A percentile compares a stretch with the other conserved stretches of the same genome.
These are phyloP conservation scores for Aphelenchoides fujianensis DNA, from an alignment of 1,140 invertebrate species.

Conservation along the genomic window DNA sequence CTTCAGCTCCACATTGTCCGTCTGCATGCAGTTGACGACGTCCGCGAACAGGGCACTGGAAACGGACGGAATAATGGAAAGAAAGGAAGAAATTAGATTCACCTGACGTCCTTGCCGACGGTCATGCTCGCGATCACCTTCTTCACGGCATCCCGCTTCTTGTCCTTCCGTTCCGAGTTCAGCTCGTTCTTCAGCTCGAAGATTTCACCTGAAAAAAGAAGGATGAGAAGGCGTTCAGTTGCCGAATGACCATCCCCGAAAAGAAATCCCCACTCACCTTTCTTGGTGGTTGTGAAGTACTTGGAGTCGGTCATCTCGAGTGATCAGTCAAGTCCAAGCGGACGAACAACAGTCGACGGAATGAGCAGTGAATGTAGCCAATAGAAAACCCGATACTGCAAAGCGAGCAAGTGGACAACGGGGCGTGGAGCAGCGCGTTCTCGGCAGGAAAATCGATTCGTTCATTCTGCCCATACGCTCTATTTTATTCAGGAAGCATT, in stretches of 20 bases:
- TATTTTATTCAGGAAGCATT: too few relatives aligned
- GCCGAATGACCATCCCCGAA: too few relatives aligned
- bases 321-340: not conserved
- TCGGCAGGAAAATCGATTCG: not conserved
- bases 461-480: not conserved
- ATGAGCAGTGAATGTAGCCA: not conserved
- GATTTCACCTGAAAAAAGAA: constrained; percentile 74
- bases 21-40: constrained; percentile 99
- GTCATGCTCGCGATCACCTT: constrained; percentile 99
- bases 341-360: not conserved
- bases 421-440: not conserved
- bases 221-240: not conserved
- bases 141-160: constrained; percentile 98
- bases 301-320: constrained; percentile 92
- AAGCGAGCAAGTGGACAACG: not conserved
- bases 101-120: constrained; percentile 78
- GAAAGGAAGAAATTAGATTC: too few relatives aligned
- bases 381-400: not conserved
- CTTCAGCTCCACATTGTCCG: constrained; percentile 98
- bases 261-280: constrained; percentile 71
- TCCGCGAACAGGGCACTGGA: constrained; percentile 87
- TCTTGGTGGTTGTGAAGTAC: constrained; percentile 99
- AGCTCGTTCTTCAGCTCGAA: constrained; percentile 97
- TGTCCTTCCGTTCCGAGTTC: constrained; percentile 99
- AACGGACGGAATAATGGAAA: too few relatives aligned